Conservation (phyloP, 2,797 vertebrate genomes). For the Myotis daubentonii region DNA sequence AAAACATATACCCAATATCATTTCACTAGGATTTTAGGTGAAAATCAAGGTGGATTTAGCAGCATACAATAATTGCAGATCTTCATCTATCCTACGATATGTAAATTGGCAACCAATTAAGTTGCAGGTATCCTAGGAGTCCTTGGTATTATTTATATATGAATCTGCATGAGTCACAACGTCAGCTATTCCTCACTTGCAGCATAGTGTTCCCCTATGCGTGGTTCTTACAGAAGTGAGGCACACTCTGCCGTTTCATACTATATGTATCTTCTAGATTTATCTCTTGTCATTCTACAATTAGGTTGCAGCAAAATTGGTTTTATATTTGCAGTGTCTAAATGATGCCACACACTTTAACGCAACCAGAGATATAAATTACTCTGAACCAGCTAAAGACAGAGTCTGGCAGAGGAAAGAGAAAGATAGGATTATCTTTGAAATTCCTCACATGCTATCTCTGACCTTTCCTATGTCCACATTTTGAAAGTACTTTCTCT, state of each 20-base stretch:
- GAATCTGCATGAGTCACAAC: conserved; percentile 51
- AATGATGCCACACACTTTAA: conserved; percentile 60
- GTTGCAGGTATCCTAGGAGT: conserved; percentile 31
- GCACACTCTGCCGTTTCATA: conserved; percentile 5
- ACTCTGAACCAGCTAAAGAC: conserved; percentile 38
- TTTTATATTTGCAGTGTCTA: conserved; percentile 50
- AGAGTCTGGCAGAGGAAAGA: conserved; percentile 23
- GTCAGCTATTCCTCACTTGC: conserved; percentile 33
- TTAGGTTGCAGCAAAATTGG: conserved; percentile 67
- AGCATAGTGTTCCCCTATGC: neutral
- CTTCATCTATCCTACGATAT: conserved; percentile 43
- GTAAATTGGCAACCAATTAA: conserved; percentile 37
- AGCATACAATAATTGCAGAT: conserved; percentile 25
- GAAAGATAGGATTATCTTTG: conserved; percentile 49
- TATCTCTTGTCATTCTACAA: conserved; percentile 63
- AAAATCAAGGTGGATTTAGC: conserved; percentile 50
- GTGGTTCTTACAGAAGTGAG: neutral
- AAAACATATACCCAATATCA: neutral
- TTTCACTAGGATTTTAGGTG: conserved; percentile 23
- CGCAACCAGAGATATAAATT: conserved; percentile 63
- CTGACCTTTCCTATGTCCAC: conserved; percentile 69
- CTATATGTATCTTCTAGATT: conserved; percentile 55
- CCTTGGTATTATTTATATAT: neutral
- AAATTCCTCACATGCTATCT: conserved; percentile 65
- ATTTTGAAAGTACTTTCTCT: conserved; percentile 62